Conservation (phyloP, 2,888 invertebrate species). For the Harpalus rufipes region DNA sequence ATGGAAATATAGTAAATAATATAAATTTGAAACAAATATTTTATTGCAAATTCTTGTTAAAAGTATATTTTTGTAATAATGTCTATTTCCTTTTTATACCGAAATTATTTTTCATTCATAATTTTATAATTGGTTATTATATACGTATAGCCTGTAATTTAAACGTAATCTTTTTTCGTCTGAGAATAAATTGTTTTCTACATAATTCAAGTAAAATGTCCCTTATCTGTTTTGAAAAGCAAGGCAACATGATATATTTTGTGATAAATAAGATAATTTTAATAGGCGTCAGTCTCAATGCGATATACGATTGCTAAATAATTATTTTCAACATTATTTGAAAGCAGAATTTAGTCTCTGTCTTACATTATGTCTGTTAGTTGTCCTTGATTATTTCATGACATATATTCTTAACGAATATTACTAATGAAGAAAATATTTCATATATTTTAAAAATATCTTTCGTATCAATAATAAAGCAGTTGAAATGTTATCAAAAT, state of each 20-base stretch:
- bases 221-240: constrained; percentile 28
- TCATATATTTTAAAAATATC: neutral
- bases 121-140: too few species aligned
- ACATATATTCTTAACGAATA: neutral
- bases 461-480: neutral
- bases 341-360: neutral
- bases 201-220: constrained; percentile 28
- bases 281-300: constrained; percentile 40
- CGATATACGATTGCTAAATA: constrained; percentile 33
- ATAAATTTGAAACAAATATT: too few species aligned
- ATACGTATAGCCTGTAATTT: neutral
- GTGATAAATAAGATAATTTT: constrained; percentile 42
- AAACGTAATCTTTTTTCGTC: neutral
- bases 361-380: neutral
- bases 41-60: too few species aligned
- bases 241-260: constrained; percentile 32
- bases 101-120: too few species aligned
- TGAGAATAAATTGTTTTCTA: constrained; percentile 12
- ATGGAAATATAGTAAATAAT: too few species aligned
- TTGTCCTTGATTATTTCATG: neutral
- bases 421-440: neutral
- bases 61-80: too few species aligned
- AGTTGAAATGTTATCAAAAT: constrained; percentile 31
- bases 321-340: constrained; percentile 2
- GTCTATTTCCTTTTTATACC: too few species aligned